Conservation (phyloP, 2,797 vertebrate genomes). For the Aeoliscus strigatus region DNA sequence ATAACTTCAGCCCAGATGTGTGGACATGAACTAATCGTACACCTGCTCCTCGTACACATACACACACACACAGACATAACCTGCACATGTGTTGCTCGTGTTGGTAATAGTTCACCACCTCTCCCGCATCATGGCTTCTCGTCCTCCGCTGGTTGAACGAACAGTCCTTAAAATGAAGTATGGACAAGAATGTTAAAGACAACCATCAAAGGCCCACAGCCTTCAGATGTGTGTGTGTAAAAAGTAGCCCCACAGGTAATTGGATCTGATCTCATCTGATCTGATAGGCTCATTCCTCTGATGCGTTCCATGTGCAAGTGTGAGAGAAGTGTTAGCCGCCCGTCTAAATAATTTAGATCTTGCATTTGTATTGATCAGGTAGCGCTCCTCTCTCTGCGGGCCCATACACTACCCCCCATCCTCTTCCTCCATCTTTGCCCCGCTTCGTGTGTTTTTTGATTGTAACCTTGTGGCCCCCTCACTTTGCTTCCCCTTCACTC, state of each 20-base stretch:
- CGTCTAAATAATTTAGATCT: slow-evolving; percentile 76
- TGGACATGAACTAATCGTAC: slow-evolving; percentile 11
- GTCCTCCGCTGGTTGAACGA: slow-evolving; percentile 50
- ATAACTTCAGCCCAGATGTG: slow-evolving; percentile 34
- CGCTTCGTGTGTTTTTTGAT: slow-evolving; percentile 41
- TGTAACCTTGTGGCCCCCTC: slow-evolving; percentile 52
- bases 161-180: slow-evolving; percentile 60
- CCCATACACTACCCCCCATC: slow-evolving; percentile 38
- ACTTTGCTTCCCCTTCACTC: slow-evolving; percentile 33
- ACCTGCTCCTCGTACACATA: slow-evolving; percentile 10
- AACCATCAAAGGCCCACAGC: slow-evolving; percentile 70
- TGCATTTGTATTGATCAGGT: slow-evolving; percentile 75
- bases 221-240: slow-evolving; percentile 41
- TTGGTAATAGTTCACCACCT: slow-evolving; percentile 34
- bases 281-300: slow-evolving; percentile 63
- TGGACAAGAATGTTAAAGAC: slow-evolving; percentile 76
- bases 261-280: slow-evolving; percentile 59
- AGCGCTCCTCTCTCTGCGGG: slow-evolving; percentile 40
- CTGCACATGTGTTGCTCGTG: slow-evolving; percentile 26
- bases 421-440: slow-evolving; percentile 41
- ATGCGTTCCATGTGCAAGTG: slow-evolving; percentile 47
- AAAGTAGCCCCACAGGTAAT: slow-evolving; percentile 64
- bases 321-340: slow-evolving; percentile 48
- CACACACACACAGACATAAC: slow-evolving; percentile 17
- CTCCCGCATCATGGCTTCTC: slow-evolving; percentile 44